Evolutionary conservation across 2,113 vertebrate species (phyloP), one percentile per base, ranked within the genome.

Genomic region (Archocentrus centrarchus): DNA sequence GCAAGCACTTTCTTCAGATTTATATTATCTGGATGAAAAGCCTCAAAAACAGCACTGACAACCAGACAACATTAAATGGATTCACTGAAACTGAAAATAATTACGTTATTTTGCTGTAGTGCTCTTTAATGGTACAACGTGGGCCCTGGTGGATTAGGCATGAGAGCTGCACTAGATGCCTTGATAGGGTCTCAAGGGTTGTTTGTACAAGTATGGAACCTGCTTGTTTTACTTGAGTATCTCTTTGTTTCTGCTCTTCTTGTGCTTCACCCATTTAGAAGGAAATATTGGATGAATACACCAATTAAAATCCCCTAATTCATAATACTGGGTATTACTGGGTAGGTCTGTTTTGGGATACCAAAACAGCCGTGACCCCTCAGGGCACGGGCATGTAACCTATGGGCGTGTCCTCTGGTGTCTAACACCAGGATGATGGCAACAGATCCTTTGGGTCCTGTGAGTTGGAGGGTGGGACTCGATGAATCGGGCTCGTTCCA

Each of bases 1-100:
- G 27, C 68, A 11, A 73, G 68, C 27, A 55, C 68, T 35, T 73
- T 55, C 27, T 35, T 73, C 68, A 55, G 68, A 73, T 55, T 30
- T 73, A n/a, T 55, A 27, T 55, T 73, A 73, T n/a, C 68, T 35
- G 47, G 68, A 55, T 55, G 68, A 73, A 73, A 73, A 84, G 18
- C 61, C 14, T 61, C 35, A 37, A 22, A 57, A 80, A 50, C 44
- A 79, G 60, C 53, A 55, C 41, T 70, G 39, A 63, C 47, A 35
- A 53, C 60, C 27, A 44, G 59, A 6, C 44, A 57, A 5, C 61
- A 53, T 53, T 76, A 18, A 79, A 41, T 59, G 77, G 75, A 62
- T 57, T 27, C 27, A 68, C 59, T 62, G 60, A n/a, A 73, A 35
- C 47, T 73, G 55, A 35, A 73, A 73, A 73, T 35, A 32, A 73